Conservation (phyloP, 2,888 invertebrate genomes). For the Plutella xylostella region DNA sequence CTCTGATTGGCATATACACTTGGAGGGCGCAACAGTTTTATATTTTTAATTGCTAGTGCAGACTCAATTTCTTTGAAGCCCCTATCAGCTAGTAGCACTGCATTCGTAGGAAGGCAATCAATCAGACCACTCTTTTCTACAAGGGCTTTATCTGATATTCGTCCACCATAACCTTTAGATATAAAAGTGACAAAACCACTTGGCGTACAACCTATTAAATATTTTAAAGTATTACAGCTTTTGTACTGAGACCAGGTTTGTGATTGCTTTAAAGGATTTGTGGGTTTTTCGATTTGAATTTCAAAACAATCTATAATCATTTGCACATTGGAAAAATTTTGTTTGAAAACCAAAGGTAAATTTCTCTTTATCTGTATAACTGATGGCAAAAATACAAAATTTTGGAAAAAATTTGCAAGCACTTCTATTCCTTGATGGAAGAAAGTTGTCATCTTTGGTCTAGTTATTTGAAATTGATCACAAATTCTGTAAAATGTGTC, state of each 20-base stretch:
- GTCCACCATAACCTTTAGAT: constrained; percentile 10
- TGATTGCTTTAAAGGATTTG: constrained; percentile 4
- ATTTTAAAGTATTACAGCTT: constrained; percentile 13
- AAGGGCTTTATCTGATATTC: constrained; percentile 12
- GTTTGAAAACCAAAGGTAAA: constrained; percentile 8
- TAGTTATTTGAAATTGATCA: background rate
- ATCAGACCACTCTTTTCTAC: constrained; percentile 11
- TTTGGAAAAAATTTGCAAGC: constrained; percentile 6
- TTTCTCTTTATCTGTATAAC: constrained; percentile 1
- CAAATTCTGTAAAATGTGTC: background rate
- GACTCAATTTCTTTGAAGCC: constrained; percentile 13
- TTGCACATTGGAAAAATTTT: constrained; percentile 10
- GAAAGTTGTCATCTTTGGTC: too few species aligned
- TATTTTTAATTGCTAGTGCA: background rate
- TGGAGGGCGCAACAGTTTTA: constrained; percentile 12
- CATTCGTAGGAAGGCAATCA: constrained; percentile 6
- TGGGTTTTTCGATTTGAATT: constrained; percentile 11
- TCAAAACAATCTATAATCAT: constrained; percentile 15
- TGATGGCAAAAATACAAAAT: constrained; percentile 1
- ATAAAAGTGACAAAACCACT: constrained; percentile 10
- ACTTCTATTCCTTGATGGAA: too few species aligned
- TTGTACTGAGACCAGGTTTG: constrained; percentile 11
- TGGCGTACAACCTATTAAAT: constrained; percentile 12
- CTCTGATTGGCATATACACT: constrained; percentile 9
- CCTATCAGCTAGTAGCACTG: constrained; percentile 13